phyloP scores from a whole-genome alignment of 1,140 invertebrate species.

The Leptopilina boulardi region DNA sequence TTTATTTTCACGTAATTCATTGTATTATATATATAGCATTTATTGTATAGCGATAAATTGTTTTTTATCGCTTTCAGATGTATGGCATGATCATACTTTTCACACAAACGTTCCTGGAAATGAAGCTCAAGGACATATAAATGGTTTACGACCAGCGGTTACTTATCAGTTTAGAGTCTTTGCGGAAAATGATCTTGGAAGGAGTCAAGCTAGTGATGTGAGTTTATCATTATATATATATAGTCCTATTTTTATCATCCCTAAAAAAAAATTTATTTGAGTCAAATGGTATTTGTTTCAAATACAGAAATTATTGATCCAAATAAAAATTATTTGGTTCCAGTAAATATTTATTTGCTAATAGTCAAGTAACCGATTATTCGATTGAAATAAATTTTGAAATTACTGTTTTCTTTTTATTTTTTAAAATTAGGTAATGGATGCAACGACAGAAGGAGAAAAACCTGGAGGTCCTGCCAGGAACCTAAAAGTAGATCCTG shows the following conservation, averaged over 20 bases:
- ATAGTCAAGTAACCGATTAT: too few species aligned
- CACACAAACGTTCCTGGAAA: conserved; percentile 87
- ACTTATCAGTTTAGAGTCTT: conserved; percentile 93
- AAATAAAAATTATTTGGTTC: too few species aligned
- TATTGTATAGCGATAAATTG: neutral
- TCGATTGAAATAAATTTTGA: neutral
- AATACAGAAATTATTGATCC: too few species aligned
- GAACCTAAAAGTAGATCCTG: conserved; percentile 89
- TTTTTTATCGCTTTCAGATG: conserved; percentile 74
- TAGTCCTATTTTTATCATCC: too few species aligned
- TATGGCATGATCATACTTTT: conserved; percentile 85
- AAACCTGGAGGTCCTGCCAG: conserved; percentile 89
- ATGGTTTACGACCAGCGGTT: conserved; percentile 89
- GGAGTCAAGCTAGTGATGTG: conserved; percentile 90
- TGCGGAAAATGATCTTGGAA: conserved; percentile 91
- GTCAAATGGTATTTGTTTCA: too few species aligned
- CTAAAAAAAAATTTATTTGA: too few species aligned
- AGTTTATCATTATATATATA: conserved; percentile 62
- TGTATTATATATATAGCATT: neutral
- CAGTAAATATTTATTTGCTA: too few species aligned
- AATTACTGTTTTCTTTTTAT: neutral
- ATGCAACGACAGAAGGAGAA: conserved; percentile 72
- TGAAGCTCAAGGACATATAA: conserved; percentile 86
- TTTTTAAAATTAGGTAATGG: conserved; percentile 77
- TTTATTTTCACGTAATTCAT: neutral